Conservation (phyloP, 2,113 vertebrate genomes). For the Strix aluco region DNA sequence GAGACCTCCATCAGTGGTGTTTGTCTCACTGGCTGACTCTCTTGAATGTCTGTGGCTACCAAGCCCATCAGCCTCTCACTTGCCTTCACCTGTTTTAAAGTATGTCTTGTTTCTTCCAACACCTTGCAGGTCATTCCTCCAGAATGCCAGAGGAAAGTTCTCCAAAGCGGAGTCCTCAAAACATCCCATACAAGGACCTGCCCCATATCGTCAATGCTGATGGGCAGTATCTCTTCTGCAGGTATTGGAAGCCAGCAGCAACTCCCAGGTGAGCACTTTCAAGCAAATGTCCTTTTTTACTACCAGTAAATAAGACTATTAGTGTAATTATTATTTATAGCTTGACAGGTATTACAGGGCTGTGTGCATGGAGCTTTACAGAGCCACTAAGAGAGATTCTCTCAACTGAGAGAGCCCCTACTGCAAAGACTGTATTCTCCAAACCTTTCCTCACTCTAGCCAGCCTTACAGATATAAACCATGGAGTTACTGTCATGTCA, state of each 20-base stretch:
- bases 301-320: background rate
- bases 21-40: background rate
- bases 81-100: conserved; percentile 3
- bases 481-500: background rate
- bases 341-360: background rate
- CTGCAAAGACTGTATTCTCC: background rate
- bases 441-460: background rate
- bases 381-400: background rate
- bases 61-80: background rate
- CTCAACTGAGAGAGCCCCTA: background rate
- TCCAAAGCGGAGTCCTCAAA: conserved; percentile 84
- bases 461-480: background rate
- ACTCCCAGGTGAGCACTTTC: conserved; percentile 84
- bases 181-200: conserved; percentile 82
- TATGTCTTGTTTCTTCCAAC: conserved; percentile 40
- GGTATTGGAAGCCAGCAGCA: conserved; percentile 89
- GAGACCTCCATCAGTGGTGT: background rate
- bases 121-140: conserved; percentile 61
- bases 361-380: background rate
- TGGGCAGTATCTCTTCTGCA: conserved; percentile 92
- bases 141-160: conserved; percentile 89
- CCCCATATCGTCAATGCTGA: conserved; percentile 90
- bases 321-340: background rate
- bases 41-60: background rate
- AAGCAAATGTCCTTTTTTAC: background rate